Evolutionary conservation across 2,113 vertebrate species (phyloP), one percentile per base, ranked within the genome.

Genomic region (Gobio gobio): DNA sequence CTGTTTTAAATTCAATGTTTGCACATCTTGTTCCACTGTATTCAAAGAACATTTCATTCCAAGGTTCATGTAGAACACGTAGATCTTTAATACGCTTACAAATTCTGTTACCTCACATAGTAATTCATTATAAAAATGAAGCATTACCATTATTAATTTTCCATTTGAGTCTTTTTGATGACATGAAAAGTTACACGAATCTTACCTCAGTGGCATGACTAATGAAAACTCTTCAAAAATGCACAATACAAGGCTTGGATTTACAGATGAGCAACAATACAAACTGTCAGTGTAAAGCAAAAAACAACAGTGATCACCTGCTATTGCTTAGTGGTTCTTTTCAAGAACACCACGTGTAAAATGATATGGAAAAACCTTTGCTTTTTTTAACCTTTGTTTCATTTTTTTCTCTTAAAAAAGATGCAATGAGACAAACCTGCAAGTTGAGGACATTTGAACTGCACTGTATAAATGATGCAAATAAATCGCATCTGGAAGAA

Each of bases 261-360:
- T 18, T 68, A 36, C 5, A 6, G 36, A 13, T n/a, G 20, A 75
- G 72, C 47, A 3, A 18, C 45, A 51, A 75, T 47, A 18, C 40
- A 73, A 45, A 73, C 40, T 3, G 14, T 51, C 14, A 49, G 24
- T 51, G 13, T 36, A 68, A 68, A 6, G 14, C 20, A 26, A 16
- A 6, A 75, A 51, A 75, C 22, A 45, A n/a, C 22, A 14, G 59
- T 51, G 78, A 18, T 22, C 59, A 49, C 43, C 43, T 81, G 78
- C 26, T 70, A 82, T 40, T 40, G 20, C 33, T 59, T 47, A 78
- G 36, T 45, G 74, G n/a, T 70, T 51, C 40, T 82, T 68, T 43
- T 77, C 81, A 68, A 40, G 14, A 86, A 73, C 78, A 75, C 9
- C 24, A 49, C 45, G 22, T 33, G 29, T 64, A 59, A 13, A 72